Conservation (phyloP, 53 echinoderm and acorn worm species). For the Holothuria scabra region DNA sequence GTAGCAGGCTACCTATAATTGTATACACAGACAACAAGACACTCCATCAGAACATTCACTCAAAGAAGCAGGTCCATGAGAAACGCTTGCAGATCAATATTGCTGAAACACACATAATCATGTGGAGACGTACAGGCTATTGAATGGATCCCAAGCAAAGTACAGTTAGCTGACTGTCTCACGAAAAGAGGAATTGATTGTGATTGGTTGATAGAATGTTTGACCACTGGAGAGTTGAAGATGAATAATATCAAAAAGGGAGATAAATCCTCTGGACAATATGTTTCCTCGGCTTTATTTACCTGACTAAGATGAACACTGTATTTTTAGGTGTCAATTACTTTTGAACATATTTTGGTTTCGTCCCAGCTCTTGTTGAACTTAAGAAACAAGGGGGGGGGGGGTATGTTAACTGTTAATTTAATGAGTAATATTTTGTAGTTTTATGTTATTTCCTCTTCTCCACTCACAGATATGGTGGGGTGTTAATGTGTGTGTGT, state of each 20-base stretch:
- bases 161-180: constrained; percentile 45
- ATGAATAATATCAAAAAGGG: neutral
- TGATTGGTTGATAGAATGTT: constrained; percentile 9
- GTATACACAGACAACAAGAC: constrained; percentile 53
- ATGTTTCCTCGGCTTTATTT: no score
- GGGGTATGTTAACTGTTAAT: no score
- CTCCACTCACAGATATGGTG: no score
- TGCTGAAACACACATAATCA: constrained; percentile 46
- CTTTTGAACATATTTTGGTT: no score
- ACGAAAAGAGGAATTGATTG: constrained; percentile 56
- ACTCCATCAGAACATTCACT: constrained; percentile 63
- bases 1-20: constrained; percentile 4
- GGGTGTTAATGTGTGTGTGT: no score
- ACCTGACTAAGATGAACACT: no score
- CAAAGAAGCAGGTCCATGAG: constrained; percentile 57
- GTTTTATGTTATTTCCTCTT: no score
- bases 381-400: no score
- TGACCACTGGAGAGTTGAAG: constrained; percentile 18
- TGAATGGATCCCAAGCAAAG: constrained; percentile 49
- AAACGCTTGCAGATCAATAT: constrained; percentile 12
- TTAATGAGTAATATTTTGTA: no score
- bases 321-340: no score
- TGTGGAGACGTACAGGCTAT: constrained; percentile 40
- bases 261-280: no score
- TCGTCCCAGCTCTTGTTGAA: no score